Evolutionary conservation across 1,140 invertebrate species (phyloP), one percentile per base, ranked within the genome.

Genomic region (Drosophila elegans): DNA sequence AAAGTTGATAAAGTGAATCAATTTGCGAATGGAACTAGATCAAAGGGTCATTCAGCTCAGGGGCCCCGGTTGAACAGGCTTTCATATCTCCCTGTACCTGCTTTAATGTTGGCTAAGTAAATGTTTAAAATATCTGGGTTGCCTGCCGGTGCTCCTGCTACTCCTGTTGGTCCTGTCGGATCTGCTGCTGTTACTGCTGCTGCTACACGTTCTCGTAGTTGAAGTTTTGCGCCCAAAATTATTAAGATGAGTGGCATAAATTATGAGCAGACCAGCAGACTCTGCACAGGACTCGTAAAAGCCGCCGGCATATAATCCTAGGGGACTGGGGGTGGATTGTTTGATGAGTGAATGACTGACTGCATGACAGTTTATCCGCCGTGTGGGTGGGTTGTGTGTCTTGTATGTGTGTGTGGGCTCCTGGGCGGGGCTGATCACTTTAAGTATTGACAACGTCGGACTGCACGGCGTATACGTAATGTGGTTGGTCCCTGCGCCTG

Each of bases 241-340:
- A 89, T 89, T 90, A 89, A 90, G 85, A 89, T 89, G 85, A 89
- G 85, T 89, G 81, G 85, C 82, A 89, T 89, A 89, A 89, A 90
- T 89, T 89, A 89, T 90, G 80, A 80, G 74, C 62, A 56, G 69
- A 27, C 59, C 61, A 67, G 46, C 76, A 53, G 56, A 32, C 45
- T 45, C 57, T 55, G 55, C 66, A 46, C 63, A 80, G 75, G 71
- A 63, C 74, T 85, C 82, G 52, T 79, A 86, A 88, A 79, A 78
- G 80, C 83, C 79, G 84, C 64, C 66, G 77, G 68, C 76, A 84
- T 56, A 52, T 89, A 89, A 88, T 88, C 84, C 84, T 78, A 52
- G 53, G 83, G 68, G 83, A 89, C 52, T 71, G 49, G 60, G 41
- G 44, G 42, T 57, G 51, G 64, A 53, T 61, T 61, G 74, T 88